These are phyloP conservation scores for Ormyrus nitidulus DNA, from an alignment of 2,888 invertebrate genomes.

Conservation along the genomic window DNA sequence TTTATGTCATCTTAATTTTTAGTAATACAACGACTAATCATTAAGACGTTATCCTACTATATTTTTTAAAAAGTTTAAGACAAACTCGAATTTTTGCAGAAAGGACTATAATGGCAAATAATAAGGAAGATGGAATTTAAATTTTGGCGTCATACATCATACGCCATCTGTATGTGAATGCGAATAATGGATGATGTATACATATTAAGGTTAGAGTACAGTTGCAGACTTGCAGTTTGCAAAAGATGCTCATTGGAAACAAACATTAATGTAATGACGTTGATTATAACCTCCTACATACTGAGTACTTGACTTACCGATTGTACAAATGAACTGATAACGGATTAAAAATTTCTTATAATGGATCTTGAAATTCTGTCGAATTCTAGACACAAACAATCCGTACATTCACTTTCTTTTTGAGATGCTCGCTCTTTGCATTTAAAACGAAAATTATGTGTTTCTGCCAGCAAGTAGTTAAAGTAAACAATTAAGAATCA, in stretches of 20 bases:
- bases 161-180: too few species aligned
- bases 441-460: conserved; percentile 20
- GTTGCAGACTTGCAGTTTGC: neutral
- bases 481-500: conserved; percentile 12
- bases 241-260: conserved; percentile 33
- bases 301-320: neutral
- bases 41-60: too few species aligned
- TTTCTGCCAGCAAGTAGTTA: neutral
- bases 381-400: neutral
- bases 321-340: conserved; percentile 36
- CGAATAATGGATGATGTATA: too few species aligned
- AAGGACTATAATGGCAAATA: too few species aligned
- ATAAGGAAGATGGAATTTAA: too few species aligned
- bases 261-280: conserved; percentile 44
- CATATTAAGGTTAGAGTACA: too few species aligned
- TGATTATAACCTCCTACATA: conserved; percentile 44
- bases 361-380: conserved; percentile 21
- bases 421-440: neutral
- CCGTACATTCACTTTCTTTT: too few species aligned
- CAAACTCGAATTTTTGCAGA: too few species aligned
- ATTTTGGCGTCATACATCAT: too few species aligned
- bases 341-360: conserved; percentile 4
- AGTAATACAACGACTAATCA: too few species aligned
- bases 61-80: too few species aligned
- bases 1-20: too few species aligned